Conservation (phyloP, 2,888 invertebrate genomes). For the Xestoiulus laeticollis region DNA sequence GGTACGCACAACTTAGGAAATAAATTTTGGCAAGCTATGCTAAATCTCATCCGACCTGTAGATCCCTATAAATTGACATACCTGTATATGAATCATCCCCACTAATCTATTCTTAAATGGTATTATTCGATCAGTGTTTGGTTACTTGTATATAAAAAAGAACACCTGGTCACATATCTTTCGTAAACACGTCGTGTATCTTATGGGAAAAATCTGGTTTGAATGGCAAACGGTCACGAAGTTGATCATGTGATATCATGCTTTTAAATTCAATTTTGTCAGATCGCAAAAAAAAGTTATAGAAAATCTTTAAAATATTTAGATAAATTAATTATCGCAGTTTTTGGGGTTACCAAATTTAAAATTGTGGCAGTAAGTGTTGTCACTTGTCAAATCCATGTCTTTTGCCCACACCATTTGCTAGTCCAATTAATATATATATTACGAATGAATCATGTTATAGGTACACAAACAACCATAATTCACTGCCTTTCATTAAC, state of each 20-base stretch:
- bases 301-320: too few species aligned
- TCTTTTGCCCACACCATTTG: background rate
- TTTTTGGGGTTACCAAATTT: too few species aligned
- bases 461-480: constrained; percentile 2
- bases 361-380: too few species aligned
- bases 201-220: background rate
- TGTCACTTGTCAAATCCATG: too few species aligned
- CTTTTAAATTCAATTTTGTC: too few species aligned
- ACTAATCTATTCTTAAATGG: background rate
- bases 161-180: background rate
- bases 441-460: background rate
- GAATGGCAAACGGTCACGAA: background rate
- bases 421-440: constrained; percentile 28
- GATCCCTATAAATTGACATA: too few species aligned
- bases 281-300: too few species aligned
- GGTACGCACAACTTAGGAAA: background rate
- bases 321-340: too few species aligned
- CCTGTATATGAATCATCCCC: too few species aligned
- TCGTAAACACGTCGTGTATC: background rate
- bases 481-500: background rate
- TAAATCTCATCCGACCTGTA: too few species aligned
- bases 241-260: too few species aligned
- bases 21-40: background rate
- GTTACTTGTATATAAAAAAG: background rate
- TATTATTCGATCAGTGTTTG: background rate